A percentile compares a stretch with the other conserved stretches of the same genome.
Conservation (phyloP, 2,113 vertebrate genomes). For the Rhegmatorhina hoffmannsi region DNA sequence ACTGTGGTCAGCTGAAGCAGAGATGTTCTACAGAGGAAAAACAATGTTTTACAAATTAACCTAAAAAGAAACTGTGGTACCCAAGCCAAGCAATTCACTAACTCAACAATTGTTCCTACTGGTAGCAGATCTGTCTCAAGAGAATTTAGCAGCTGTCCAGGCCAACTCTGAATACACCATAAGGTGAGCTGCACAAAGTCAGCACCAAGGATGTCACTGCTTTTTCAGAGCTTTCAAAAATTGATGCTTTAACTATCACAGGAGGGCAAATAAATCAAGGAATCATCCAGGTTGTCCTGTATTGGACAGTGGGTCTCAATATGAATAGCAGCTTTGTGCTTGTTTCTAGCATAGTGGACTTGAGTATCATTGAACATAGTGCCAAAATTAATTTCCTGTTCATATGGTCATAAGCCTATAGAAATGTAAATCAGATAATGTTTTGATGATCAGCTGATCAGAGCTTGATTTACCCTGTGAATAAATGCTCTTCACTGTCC, state of each 20-base stretch:
- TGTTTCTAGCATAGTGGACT: slow-evolving; percentile 27
- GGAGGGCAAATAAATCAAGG: neutral
- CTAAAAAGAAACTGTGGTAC: neutral
- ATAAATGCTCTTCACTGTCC: slow-evolving; percentile 68
- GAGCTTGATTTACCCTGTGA: slow-evolving; percentile 73
- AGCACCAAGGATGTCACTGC: neutral
- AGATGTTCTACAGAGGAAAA: neutral
- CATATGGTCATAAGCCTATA: slow-evolving; percentile 73
- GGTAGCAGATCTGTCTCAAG: neutral
- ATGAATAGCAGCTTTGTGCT: slow-evolving; percentile 58
- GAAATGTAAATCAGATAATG: slow-evolving; percentile 83
- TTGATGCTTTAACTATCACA: neutral
- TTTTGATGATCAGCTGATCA: slow-evolving; percentile 81
- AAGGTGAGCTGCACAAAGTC: neutral
- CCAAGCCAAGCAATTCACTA: neutral
- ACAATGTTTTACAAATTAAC: neutral
- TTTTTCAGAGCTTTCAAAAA: neutral
- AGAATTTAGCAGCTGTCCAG: neutral
- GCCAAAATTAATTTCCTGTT: slow-evolving; percentile 81
- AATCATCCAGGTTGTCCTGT: neutral
- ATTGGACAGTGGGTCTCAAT: neutral
- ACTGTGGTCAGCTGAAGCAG: neutral
- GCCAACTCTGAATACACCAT: neutral
- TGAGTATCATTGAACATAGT: slow-evolving; percentile 63
- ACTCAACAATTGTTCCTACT: neutral